Conservation (phyloP, 2,888 invertebrate species). For the Rhingia rostrata region DNA sequence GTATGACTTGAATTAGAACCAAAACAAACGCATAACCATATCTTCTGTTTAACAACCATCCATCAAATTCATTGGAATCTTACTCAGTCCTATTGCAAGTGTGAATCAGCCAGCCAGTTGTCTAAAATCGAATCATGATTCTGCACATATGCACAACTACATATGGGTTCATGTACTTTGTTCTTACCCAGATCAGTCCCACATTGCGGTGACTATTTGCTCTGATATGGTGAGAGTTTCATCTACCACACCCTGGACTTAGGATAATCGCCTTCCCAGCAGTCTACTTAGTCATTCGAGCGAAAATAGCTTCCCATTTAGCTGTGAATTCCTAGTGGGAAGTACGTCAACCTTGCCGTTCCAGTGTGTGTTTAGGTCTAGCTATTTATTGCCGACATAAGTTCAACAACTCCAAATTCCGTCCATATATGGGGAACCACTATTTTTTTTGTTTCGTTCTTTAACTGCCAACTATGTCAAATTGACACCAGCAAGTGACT, state of each 20-base stretch:
- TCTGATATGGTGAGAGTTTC: slow-evolving; percentile 54
- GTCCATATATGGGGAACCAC: slow-evolving; percentile 57
- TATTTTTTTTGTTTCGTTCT: slow-evolving; percentile 28
- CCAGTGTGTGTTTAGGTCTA: slow-evolving; percentile 12
- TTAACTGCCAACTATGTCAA: slow-evolving; percentile 60
- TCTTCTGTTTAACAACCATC: slow-evolving; percentile 6
- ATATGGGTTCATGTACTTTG: slow-evolving; percentile 14
- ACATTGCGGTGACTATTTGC: slow-evolving; percentile 31
- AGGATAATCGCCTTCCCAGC: slow-evolving; percentile 39
- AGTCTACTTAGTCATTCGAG: slow-evolving; percentile 61
- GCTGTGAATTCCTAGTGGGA: slow-evolving; percentile 64
- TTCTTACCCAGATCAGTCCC: slow-evolving; percentile 21
- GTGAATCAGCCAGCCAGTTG: slow-evolving; percentile 51
- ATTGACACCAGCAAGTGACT: slow-evolving; percentile 73
- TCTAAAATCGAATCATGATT: slow-evolving; percentile 44
- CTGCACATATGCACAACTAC: background rate
- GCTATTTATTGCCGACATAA: slow-evolving; percentile 36
- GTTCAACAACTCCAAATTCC: slow-evolving; percentile 63
- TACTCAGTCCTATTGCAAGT: slow-evolving; percentile 8
- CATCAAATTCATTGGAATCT: slow-evolving; percentile 44
- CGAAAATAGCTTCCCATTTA: slow-evolving; percentile 65
- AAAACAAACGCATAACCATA: background rate
- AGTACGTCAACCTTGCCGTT: slow-evolving; percentile 62
- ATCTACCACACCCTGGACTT: slow-evolving; percentile 46
- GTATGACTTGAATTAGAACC: slow-evolving; percentile 14